Evolutionary conservation across 2,113 vertebrate genomes (phyloP), one percentile per base, ranked within the genome.

Genomic region (Nycticebus coucang): DNA sequence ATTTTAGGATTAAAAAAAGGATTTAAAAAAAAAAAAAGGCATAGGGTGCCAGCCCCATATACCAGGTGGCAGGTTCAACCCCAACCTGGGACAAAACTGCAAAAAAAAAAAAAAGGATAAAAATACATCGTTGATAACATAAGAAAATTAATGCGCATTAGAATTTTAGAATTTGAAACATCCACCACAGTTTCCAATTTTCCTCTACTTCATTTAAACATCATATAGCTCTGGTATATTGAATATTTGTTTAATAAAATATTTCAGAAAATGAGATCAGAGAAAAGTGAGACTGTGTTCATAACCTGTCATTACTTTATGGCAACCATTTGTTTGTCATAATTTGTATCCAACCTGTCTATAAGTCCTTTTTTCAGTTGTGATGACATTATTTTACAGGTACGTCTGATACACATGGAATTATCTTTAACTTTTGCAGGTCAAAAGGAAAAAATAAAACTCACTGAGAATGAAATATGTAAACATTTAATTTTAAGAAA

Each of bases 401-500:
- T 91, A 68, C 91, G 5, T 79, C 88, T 89, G 69, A 94, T 89
- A 30, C 57, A 62, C 6, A 21, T n/a, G 33, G 12, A 77, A 82
- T 59, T 80, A 30, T 71, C 87, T 84, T 95, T 95, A 72, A 87
- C 55, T 96, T 93, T 45, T 72, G 71, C 81, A 94, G 60, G 50
- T 64, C 62, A 85, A 88, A 28, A 88, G 90, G 77, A 83, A 92
- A 92, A 92, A 84, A 83, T 55, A 66, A 35, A 53, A 89, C 53
- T 90, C 91, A 30, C 1, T 11, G 28, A 93, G 66, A 89, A 95
- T 80, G 68, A 91, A 89, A 83, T 77, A 95, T 78, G 26, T 62
- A 87, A 86, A 91, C 60, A 77, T 92, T 96, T 94, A 94, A 93
- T 93, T 89, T 91, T 84, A 86, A 92, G 64, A 87, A 87, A 91